phyloP scores from a whole-genome alignment of 92 coral and sea anemone species.

The Umimayanthus chanpuru region DNA sequence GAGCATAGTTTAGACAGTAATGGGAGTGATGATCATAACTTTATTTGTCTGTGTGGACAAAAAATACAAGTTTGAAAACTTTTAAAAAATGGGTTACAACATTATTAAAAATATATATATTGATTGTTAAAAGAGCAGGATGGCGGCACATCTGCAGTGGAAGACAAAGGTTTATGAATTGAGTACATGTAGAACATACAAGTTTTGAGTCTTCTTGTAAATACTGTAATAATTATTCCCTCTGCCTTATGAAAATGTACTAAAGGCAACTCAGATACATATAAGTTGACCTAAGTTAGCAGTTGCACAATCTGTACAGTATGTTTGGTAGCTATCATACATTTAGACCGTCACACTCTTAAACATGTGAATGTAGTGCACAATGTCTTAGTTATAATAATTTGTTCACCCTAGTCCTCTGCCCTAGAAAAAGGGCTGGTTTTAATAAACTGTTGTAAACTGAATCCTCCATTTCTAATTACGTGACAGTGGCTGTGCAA shows the following conservation, averaged over 20 bases:
- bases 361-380: neutral
- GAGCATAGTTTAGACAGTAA: neutral
- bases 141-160: neutral
- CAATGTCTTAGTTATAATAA: neutral
- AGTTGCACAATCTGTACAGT: neutral
- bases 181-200: neutral
- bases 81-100: too few relatives aligned
- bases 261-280: constrained; percentile 23
- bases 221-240: constrained; percentile 14
- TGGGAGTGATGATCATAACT: too few relatives aligned
- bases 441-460: constrained; percentile 3
- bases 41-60: too few relatives aligned
- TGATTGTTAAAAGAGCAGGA: neutral
- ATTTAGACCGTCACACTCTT: neutral
- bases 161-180: neutral
- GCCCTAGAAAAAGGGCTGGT: neutral
- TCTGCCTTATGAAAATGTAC: neutral
- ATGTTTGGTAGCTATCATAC: too few relatives aligned
- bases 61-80: neutral
- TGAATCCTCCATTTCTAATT: neutral
- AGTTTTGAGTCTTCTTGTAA: neutral
- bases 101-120: too few relatives aligned
- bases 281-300: neutral
- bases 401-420: neutral
- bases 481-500: too few relatives aligned